A percentile compares a stretch with the other conserved stretches of the same genome.
phyloP scores from a whole-genome alignment of 2,888 invertebrate species.

The Brachyptera risi region DNA sequence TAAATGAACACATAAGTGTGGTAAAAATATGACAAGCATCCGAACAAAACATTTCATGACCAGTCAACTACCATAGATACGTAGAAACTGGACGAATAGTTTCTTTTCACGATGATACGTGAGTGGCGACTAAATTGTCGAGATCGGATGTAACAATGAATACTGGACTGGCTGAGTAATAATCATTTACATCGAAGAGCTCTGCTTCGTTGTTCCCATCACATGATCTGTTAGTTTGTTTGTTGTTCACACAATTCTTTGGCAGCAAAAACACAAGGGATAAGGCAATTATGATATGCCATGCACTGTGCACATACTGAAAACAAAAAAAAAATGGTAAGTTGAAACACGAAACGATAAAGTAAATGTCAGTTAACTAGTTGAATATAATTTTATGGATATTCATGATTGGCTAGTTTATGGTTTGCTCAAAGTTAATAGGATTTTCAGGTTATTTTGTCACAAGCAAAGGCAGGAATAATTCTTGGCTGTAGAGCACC shows the following conservation, averaged over 20 bases:
- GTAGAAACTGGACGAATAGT: no score
- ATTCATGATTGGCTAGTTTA: no score
- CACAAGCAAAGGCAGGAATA: no score
- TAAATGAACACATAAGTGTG: no score
- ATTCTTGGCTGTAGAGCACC: no score
- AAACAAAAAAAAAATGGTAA: slow-evolving; percentile 27
- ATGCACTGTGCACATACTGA: slow-evolving; percentile 56
- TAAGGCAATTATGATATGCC: slow-evolving; percentile 56
- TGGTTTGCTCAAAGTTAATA: no score
- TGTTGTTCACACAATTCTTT: slow-evolving; percentile 28
- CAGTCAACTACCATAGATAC: no score
- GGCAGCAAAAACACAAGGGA: slow-evolving; percentile 55
- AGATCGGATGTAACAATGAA: slow-evolving; percentile 40
- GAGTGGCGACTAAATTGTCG: slow-evolving; percentile 35
- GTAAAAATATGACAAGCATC: no score
- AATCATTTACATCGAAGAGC: slow-evolving; percentile 38
- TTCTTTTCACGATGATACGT: slow-evolving; percentile 20
- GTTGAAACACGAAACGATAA: neutral
- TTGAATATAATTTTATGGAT: no score
- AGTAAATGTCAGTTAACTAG: no score
- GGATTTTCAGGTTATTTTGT: no score
- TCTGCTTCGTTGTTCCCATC: slow-evolving; percentile 36
- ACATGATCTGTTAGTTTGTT: neutral
- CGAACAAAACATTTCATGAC: no score
- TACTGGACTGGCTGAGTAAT: slow-evolving; percentile 37